Conservation (phyloP, 2,113 vertebrate genomes). For the Cyprinus carpio region DNA sequence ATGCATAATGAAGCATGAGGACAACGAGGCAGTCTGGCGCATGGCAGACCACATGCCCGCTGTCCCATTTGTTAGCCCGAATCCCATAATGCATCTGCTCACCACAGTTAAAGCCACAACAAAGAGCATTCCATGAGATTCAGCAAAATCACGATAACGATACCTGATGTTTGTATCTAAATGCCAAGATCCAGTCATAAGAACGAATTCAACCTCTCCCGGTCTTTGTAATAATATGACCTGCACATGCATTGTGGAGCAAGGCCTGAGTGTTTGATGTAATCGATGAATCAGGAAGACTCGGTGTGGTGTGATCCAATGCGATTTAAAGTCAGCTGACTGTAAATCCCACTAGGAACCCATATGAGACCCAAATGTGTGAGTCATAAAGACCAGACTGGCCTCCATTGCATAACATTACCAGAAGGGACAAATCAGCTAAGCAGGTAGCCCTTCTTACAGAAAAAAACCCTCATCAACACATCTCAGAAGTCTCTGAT, state of each 20-base stretch:
- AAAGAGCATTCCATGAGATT: constrained; percentile 18
- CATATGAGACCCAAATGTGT: constrained; percentile 22
- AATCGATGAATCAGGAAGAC: not conserved
- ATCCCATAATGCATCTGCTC: constrained; percentile 48
- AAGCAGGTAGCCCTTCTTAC: not conserved
- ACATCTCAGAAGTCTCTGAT: not conserved
- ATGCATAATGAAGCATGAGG: constrained; percentile 55
- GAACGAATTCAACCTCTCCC: not conserved
- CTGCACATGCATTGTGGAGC: not conserved
- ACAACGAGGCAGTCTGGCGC: constrained; percentile 20
- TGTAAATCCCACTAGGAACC: too few species aligned
- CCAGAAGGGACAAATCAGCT: not conserved
- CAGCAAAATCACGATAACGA: constrained; percentile 2
- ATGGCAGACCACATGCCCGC: constrained; percentile 49
- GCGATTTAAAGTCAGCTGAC: not conserved
- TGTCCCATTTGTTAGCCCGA: constrained; percentile 46
- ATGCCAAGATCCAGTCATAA: not conserved
- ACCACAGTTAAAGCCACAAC: not conserved
- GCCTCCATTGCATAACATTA: constrained; percentile 1
- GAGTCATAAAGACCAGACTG: constrained; percentile 27
- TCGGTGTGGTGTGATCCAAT: not conserved
- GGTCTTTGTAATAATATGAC: not conserved
- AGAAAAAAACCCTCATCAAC: not conserved
- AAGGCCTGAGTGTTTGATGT: not conserved
- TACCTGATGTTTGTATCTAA: constrained; percentile 13